These are phyloP conservation scores for Aricia agestis DNA, from an alignment of 1,140 invertebrate genomes.

Conservation along the genomic window DNA sequence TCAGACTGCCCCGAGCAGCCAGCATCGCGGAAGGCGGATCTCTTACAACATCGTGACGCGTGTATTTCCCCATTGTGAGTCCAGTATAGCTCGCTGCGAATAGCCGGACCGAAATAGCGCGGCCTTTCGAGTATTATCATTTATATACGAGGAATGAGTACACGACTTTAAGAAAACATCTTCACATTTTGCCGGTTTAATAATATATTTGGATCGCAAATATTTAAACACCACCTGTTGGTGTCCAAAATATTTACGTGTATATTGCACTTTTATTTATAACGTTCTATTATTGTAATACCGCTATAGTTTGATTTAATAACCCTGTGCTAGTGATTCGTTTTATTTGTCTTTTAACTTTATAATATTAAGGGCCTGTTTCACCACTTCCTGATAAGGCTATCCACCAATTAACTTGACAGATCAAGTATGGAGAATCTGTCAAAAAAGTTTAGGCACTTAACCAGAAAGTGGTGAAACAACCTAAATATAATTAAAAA, in stretches of 20 bases:
- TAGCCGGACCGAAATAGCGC: constrained; percentile 17
- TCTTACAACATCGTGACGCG: constrained; percentile 6
- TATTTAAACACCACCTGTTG: constrained; percentile 13
- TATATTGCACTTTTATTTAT: constrained; percentile 8
- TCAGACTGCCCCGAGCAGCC: no score
- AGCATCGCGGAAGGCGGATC: neutral
- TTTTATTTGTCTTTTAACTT: no score
- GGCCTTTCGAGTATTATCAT: constrained; percentile 19
- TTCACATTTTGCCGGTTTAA: constrained; percentile 13
- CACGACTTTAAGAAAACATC: constrained; percentile 14
- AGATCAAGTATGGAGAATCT: no score
- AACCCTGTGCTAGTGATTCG: no score
- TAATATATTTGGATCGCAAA: constrained; percentile 13
- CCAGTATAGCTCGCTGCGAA: constrained; percentile 19
- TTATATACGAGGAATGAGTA: constrained; percentile 16
- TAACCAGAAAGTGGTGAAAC: no score
- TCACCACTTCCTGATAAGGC: no score
- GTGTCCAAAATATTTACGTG: constrained; percentile 8
- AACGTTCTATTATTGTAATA: constrained; percentile 1
- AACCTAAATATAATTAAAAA: no score
- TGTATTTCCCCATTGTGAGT: constrained; percentile 18
- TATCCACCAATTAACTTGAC: no score
- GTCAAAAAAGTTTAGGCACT: no score
- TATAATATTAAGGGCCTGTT: no score
- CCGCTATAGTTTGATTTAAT: no score